Base-by-base conservation (phyloP, 2,888 invertebrate genomes). In the Elmis aenea region DNA sequence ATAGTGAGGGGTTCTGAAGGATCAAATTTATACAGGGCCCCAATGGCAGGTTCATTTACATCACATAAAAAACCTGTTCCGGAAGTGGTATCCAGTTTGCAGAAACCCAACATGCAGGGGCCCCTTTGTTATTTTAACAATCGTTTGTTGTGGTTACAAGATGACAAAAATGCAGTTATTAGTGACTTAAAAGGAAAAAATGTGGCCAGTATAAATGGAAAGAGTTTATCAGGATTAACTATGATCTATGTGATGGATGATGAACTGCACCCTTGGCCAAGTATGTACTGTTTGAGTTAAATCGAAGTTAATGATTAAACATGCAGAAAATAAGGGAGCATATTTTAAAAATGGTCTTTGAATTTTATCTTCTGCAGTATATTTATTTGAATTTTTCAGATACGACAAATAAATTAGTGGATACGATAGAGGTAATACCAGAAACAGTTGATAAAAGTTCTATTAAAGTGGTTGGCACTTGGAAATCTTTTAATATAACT, bases 141-240 rank as follows among this genome's bases (percentile, higher is more conserved):
- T 20, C 80, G 88, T 1, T 70, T 95, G 13, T 72, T 90, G 30
- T 94, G 92, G 93, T 73, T 91, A 1, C 82, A 84, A 55, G 82
- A 83, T 38, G 76, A 80, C 14, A 74, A 77, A 22, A 77, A 81
- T 33, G 82, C 86, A 0, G 79, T 86, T 2, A 79, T 91, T 5
- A 82, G 85, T 1, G 88, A 90, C 64, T 64, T 84, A 26, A 71
- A 74, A 16, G 88, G 87, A 2, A 77, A 78, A 54, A 85, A 88
- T 62, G 78, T 85, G 5, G 83, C 83, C 1, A 67, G 74, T 5
- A 69, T 81, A n/a, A 73, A 71, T 42, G 81, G 80, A 0, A 76
- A 79, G 40, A 76, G 78, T 23, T 68, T 83, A 21, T 74, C 75
- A 3, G 77, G 79, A 6, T 72, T 85, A 1, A 78, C 81, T 41